Conservation (phyloP, 2,888 invertebrate species). For the Tricholauxania praeusta region DNA sequence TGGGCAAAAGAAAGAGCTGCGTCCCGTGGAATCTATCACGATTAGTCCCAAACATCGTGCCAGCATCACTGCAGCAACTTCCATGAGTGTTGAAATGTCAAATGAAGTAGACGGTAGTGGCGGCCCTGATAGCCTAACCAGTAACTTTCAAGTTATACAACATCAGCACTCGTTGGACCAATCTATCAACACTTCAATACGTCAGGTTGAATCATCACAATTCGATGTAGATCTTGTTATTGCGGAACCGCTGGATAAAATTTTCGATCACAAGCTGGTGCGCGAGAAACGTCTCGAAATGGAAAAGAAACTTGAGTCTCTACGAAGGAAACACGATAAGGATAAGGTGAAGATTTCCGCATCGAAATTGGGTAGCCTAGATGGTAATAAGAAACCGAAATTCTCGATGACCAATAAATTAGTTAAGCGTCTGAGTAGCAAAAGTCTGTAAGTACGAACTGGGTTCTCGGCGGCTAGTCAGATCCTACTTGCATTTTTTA, state of each 20-base stretch:
- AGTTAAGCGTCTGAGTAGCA: constrained; percentile 81
- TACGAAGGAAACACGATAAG: constrained; percentile 86
- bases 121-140: constrained; percentile 49
- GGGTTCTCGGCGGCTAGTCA: background rate
- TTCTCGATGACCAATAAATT: constrained; percentile 81
- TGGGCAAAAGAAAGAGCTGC: constrained; percentile 67
- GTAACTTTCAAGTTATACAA: constrained; percentile 57
- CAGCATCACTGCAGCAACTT: constrained; percentile 61
- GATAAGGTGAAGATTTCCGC: constrained; percentile 74
- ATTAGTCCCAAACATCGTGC: constrained; percentile 70
- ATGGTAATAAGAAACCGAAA: constrained; percentile 76
- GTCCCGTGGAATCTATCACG: constrained; percentile 64
- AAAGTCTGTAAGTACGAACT: constrained; percentile 77
- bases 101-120: constrained; percentile 52
- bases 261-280: constrained; percentile 85
- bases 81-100: constrained; percentile 58
- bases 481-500: constrained; percentile 42
- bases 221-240: constrained; percentile 69
- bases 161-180: constrained; percentile 67
- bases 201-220: constrained; percentile 62
- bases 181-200: constrained; percentile 60
- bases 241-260: constrained; percentile 82
- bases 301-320: constrained; percentile 86
- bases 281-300: constrained; percentile 86
- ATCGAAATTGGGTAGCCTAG: constrained; percentile 72